phyloP scores from a whole-genome alignment of 2,888 invertebrate species.

The Macrostomum cliftonense region DNA sequence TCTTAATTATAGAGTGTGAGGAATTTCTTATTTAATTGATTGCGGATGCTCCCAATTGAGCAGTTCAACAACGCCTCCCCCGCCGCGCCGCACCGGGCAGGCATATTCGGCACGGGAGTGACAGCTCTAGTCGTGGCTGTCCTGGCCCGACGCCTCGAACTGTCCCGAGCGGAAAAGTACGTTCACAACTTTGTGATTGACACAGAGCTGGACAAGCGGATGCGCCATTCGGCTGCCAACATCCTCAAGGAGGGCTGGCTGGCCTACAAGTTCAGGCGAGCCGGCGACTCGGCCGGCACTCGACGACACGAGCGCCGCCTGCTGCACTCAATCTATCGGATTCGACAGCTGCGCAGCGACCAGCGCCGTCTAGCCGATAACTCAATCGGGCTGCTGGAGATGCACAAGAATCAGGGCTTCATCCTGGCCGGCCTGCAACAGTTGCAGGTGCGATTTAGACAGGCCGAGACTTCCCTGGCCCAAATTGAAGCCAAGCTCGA shows the following conservation, averaged over 20 bases:
- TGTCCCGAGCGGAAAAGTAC: conserved; percentile 32
- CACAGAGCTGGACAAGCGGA: conserved; percentile 26
- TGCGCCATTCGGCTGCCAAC: conserved; percentile 25
- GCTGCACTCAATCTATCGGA: conserved; percentile 27
- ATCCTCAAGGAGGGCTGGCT: conserved; percentile 31
- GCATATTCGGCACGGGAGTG: conserved; percentile 31
- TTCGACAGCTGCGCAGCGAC: conserved; percentile 30
- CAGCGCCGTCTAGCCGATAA: conserved; percentile 24
- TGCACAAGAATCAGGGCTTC: conserved; percentile 5
- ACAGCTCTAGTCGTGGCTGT: conserved; percentile 35
- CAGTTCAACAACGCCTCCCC: too few species aligned
- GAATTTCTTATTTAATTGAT: too few species aligned
- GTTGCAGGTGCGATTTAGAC: too few species aligned
- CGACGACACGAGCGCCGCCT: conserved; percentile 23
- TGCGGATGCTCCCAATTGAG: too few species aligned
- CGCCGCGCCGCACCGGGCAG: too few species aligned
- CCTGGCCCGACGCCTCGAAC: conserved; percentile 28
- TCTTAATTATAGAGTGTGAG: too few species aligned
- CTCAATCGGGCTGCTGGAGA: conserved; percentile 24
- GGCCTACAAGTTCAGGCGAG: conserved; percentile 20
- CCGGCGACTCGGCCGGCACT: neutral
- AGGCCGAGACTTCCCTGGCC: too few species aligned
- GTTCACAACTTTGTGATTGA: conserved; percentile 36
- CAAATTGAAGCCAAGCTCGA: too few species aligned
- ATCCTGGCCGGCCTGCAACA: too few species aligned